Conservation (phyloP, 2,113 vertebrate genomes). For the Pimephales promelas region DNA sequence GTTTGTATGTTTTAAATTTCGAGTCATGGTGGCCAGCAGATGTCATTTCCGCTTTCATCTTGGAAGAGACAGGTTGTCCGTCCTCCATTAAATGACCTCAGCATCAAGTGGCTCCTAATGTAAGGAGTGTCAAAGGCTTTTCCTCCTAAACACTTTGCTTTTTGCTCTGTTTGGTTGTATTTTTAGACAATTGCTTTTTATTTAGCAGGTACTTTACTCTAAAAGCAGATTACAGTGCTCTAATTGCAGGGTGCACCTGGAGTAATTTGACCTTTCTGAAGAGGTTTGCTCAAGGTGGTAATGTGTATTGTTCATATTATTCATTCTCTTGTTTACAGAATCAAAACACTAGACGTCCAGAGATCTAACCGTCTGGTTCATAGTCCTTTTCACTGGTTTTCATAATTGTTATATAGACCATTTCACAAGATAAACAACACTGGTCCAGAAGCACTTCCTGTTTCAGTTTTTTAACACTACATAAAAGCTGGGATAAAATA, state of each 20-base stretch:
- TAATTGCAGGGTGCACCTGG: neutral
- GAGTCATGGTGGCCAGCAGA: slow-evolving; percentile 7
- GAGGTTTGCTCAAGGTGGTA: neutral
- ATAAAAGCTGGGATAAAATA: too few species aligned
- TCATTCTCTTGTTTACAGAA: neutral
- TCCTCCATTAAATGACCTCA: slow-evolving; percentile 11
- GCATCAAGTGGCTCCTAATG: slow-evolving; percentile 27
- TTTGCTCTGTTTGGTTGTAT: slow-evolving; percentile 3
- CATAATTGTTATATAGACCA: too few species aligned
- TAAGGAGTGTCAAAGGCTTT: neutral
- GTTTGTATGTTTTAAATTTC: slow-evolving; percentile 2
- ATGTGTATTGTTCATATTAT: neutral
- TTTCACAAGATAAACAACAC: too few species aligned
- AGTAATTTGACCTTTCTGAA: neutral
- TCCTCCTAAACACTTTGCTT: neutral
- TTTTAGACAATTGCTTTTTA: slow-evolving; percentile 10
- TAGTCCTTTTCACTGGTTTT: neutral
- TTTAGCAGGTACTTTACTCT: neutral
- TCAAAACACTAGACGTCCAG: neutral
- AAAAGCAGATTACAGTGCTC: neutral
- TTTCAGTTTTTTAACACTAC: too few species aligned
- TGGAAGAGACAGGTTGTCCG: neutral
- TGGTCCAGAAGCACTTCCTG: too few species aligned
- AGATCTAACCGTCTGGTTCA: neutral
- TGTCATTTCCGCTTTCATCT: slow-evolving; percentile 8